Percentiles rank a stretch among this genome's conserved stretches.
These are phyloP conservation scores for Asteroscopus sphinx DNA, from an alignment of 2,888 invertebrate species.

Conservation along the genomic window DNA sequence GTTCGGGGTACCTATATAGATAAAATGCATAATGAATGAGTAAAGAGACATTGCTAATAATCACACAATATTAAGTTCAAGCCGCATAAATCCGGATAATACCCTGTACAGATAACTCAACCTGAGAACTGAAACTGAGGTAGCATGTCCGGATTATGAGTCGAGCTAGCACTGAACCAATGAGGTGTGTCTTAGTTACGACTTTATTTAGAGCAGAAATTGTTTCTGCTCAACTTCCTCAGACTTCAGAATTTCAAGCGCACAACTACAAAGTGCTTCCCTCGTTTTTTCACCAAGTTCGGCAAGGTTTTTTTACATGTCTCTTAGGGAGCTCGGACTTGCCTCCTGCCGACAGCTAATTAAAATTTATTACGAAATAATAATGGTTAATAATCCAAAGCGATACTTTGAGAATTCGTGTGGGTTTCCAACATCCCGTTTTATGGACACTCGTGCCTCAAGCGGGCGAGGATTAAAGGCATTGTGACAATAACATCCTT, in stretches of 20 bases:
- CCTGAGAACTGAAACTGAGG: too few species aligned
- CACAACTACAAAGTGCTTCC: conserved; percentile 4
- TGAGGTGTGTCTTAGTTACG: conserved; percentile 11
- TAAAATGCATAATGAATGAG: too few species aligned
- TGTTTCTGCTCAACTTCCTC: conserved; percentile 25
- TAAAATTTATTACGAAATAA: conserved; percentile 40
- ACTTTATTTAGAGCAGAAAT: conserved; percentile 2
- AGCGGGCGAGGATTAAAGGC: conserved; percentile 23
- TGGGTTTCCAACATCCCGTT: conserved; percentile 20
- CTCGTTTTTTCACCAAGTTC: conserved; percentile 19
- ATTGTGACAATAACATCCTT: conserved; percentile 16
- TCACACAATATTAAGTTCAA: too few species aligned
- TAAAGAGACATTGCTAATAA: too few species aligned
- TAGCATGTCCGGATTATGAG: too few species aligned
- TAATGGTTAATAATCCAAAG: conserved; percentile 30
- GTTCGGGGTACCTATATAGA: too few species aligned
- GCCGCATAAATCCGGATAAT: too few species aligned
- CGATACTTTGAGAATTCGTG: conserved; percentile 15
- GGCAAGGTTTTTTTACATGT: conserved; percentile 5
- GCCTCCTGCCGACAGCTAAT: conserved; percentile 27
- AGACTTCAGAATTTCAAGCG: conserved; percentile 16
- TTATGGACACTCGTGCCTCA: conserved; percentile 22
- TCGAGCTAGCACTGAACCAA: conserved; percentile 14
- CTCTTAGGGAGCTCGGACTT: conserved; percentile 13
- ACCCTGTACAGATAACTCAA: too few species aligned